Conservation (phyloP, 2,888 invertebrate genomes). For the Cheilosia impressa region DNA sequence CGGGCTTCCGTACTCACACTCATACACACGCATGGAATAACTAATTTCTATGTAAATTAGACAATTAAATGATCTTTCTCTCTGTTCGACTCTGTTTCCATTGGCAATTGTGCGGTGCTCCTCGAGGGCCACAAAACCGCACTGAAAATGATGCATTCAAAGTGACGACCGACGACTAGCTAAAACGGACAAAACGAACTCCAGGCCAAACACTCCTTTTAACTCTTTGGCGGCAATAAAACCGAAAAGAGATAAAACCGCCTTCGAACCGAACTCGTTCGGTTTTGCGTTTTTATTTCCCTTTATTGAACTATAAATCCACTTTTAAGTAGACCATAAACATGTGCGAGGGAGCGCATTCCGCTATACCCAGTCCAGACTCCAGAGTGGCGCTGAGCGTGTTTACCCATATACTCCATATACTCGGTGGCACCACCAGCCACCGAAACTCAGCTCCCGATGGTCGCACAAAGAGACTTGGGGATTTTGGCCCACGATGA, state of each 20-base stretch:
- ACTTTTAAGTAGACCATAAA: slow-evolving; percentile 63
- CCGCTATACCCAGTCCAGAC: background rate
- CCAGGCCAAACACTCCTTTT: slow-evolving; percentile 8
- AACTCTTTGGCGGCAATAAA: slow-evolving; percentile 67
- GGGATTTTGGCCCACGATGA: slow-evolving; percentile 43
- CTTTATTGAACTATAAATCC: slow-evolving; percentile 70
- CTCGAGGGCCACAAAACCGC: slow-evolving; percentile 52
- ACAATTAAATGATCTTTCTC: slow-evolving; percentile 59
- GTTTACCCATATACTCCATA: background rate
- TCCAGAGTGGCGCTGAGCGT: slow-evolving; percentile 1
- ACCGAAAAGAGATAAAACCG: slow-evolving; percentile 38
- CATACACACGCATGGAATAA: slow-evolving; percentile 31
- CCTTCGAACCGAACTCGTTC: slow-evolving; percentile 52
- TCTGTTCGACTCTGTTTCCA: slow-evolving; percentile 11
- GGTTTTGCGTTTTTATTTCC: slow-evolving; percentile 59
- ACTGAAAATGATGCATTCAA: slow-evolving; percentile 66
- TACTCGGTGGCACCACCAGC: too few species aligned
- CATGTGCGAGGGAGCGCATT: slow-evolving; percentile 51
- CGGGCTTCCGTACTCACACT: slow-evolving; percentile 41
- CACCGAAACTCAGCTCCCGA: too few species aligned
- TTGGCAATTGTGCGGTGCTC: slow-evolving; percentile 4
- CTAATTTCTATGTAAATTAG: slow-evolving; percentile 74
- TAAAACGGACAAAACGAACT: slow-evolving; percentile 5
- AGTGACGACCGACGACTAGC: slow-evolving; percentile 9
- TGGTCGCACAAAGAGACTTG: slow-evolving; percentile 4